Percentiles rank a stretch among this genome's conserved stretches.
phyloP scores from a whole-genome alignment of 2,888 invertebrate genomes.

The Cistogaster globosa region DNA sequence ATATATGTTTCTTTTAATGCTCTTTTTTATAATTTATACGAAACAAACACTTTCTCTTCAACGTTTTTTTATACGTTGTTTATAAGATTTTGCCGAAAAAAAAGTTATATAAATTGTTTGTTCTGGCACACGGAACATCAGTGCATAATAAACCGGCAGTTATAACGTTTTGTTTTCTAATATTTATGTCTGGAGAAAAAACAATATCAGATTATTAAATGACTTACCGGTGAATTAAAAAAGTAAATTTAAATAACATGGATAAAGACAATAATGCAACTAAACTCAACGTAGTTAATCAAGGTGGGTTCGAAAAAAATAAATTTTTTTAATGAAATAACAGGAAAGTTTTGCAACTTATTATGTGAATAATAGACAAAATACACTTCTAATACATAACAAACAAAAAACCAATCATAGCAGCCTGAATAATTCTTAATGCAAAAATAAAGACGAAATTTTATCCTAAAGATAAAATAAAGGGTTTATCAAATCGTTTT shows the following conservation, averaged over 20 bases:
- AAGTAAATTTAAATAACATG: constrained; percentile 13
- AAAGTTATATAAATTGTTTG: constrained; percentile 31
- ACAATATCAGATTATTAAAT: background rate
- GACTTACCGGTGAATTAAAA: background rate
- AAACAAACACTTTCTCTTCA: too few species aligned
- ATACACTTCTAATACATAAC: too few species aligned
- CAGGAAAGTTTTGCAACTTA: background rate
- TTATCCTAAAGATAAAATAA: too few species aligned
- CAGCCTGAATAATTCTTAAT: background rate
- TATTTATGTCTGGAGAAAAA: too few species aligned
- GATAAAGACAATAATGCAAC: constrained; percentile 11
- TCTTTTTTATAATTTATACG: too few species aligned
- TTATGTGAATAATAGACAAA: too few species aligned
- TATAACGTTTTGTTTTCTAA: too few species aligned
- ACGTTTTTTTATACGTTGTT: too few species aligned
- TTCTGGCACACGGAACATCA: constrained; percentile 16
- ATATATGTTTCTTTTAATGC: too few species aligned
- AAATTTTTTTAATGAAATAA: background rate
- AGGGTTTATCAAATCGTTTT: too few species aligned
- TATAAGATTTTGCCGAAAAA: too few species aligned
- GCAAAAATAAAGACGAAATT: background rate
- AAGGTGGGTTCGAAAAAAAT: constrained; percentile 21
- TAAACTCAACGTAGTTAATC: background rate
- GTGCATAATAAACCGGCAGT: constrained; percentile 32
- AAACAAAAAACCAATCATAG: background rate